These are phyloP conservation scores for Habropoda laboriosa DNA, from an alignment of 1,140 invertebrate genomes.

Conservation along the genomic window DNA sequence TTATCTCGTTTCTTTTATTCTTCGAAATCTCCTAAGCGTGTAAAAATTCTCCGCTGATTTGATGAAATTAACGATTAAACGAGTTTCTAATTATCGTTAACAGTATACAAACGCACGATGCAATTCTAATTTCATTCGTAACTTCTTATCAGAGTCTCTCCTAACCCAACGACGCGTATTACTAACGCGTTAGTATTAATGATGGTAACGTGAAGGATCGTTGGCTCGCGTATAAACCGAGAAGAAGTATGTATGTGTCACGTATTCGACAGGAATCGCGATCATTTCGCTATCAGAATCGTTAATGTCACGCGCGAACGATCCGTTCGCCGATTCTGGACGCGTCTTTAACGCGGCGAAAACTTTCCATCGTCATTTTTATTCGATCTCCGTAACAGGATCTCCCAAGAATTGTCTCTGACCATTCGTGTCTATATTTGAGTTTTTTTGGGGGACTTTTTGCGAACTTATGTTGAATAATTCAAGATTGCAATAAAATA, in stretches of 20 bases:
- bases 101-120: too few relatives aligned
- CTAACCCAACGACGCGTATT: background rate
- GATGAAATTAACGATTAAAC: conserved; percentile 1
- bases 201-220: background rate
- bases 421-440: background rate
- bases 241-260: background rate
- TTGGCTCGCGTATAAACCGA: background rate
- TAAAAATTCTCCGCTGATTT: background rate
- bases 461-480: too few relatives aligned
- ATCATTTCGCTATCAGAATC: conserved; percentile 5
- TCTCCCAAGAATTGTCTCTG: background rate
- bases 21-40: background rate
- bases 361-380: conserved; percentile 25
- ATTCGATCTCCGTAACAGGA: background rate
- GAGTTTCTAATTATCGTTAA: background rate
- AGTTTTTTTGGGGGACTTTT: too few relatives aligned
- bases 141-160: background rate
- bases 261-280: conserved; percentile 13
- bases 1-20: background rate
- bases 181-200: background rate
- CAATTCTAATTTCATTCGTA: background rate
- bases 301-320: background rate
- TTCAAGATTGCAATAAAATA: too few relatives aligned
- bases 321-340: background rate
- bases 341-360: background rate